A percentile compares a stretch with the other conserved stretches of the same genome.
These are phyloP conservation scores for Philaethria dido DNA, from an alignment of 2,888 invertebrate genomes.

Conservation along the genomic window DNA sequence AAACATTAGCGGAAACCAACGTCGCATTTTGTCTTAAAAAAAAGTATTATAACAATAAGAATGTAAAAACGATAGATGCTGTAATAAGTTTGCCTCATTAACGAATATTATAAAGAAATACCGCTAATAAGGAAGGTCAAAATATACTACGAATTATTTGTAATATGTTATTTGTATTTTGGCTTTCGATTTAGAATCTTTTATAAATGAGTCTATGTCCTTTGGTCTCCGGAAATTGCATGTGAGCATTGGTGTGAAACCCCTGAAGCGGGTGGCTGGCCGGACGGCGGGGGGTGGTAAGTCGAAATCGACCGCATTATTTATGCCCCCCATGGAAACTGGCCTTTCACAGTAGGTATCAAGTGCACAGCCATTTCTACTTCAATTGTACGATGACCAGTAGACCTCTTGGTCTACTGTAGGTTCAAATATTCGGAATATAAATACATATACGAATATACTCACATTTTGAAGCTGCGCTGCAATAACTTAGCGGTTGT, in stretches of 20 bases:
- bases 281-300: constrained; percentile 35
- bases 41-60: too few species aligned
- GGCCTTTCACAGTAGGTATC: constrained; percentile 24
- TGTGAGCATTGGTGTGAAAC: constrained; percentile 33
- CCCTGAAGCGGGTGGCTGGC: constrained; percentile 31
- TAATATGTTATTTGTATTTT: not conserved
- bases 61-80: too few species aligned
- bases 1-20: too few species aligned
- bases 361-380: constrained; percentile 3
- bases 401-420: too few species aligned
- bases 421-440: too few species aligned
- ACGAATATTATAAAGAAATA: too few species aligned
- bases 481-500: too few species aligned
- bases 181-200: constrained; percentile 23
- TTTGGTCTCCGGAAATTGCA: constrained; percentile 41
- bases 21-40: too few species aligned
- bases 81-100: too few species aligned
- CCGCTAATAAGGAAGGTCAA: too few species aligned
- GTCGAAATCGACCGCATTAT: constrained; percentile 39
- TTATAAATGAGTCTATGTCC: constrained; percentile 34
- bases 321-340: constrained; percentile 39
- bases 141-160: not conserved
- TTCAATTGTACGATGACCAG: not conserved
- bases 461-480: too few species aligned
- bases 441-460: too few species aligned